Evolutionary conservation across 2,113 vertebrate species (phyloP).

Genomic region (Ia io): DNA sequence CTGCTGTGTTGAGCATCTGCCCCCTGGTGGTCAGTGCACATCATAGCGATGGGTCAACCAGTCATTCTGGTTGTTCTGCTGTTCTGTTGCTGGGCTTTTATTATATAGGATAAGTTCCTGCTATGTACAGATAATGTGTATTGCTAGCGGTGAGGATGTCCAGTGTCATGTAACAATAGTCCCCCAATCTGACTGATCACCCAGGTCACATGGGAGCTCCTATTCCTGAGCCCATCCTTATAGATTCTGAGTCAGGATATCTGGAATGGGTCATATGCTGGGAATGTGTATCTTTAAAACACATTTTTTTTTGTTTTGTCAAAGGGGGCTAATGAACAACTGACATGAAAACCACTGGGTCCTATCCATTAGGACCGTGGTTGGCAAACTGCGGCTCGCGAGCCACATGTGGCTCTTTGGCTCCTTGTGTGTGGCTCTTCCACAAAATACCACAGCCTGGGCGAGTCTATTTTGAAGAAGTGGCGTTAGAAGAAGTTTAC

Average conservation of each 20-base stretch:
- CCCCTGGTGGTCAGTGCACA: no score
- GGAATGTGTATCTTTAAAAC: background rate
- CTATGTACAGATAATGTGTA: no score
- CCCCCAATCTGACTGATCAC: background rate
- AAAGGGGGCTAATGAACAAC: background rate
- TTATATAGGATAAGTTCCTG: background rate
- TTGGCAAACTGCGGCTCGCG: no score
- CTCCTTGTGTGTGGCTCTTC: no score
- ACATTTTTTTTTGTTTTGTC: background rate
- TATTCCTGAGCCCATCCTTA: background rate
- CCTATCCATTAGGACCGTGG: background rate
- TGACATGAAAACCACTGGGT: background rate
- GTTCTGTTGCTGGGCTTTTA: no score
- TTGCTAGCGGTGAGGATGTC: background rate
- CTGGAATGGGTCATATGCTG: background rate
- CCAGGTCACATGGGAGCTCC: background rate
- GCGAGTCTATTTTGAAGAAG: no score
- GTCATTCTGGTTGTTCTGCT: no score
- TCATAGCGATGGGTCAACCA: no score
- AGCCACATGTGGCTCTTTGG: no score
- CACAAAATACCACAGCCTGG: no score
- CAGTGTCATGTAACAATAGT: background rate
- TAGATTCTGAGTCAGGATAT: background rate
- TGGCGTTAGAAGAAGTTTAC: no score
- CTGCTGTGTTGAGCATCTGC: no score